These are phyloP conservation scores for Phrynosoma blainvillii DNA, from an alignment of 2,113 vertebrate species.

Conservation along the genomic window DNA sequence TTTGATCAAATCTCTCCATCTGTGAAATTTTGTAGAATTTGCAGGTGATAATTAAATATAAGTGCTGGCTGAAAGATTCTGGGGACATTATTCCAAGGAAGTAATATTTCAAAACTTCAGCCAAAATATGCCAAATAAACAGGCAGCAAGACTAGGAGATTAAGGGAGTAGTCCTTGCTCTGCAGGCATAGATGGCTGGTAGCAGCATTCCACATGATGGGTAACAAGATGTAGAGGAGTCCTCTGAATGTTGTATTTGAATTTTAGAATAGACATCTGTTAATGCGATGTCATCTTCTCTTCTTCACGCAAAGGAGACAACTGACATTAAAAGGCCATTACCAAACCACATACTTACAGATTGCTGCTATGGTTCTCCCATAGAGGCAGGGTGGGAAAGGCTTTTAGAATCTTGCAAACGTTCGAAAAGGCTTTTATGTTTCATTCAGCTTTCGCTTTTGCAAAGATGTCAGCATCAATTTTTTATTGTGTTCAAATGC, in stretches of 20 bases:
- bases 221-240: not conserved
- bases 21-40: too few relatives aligned
- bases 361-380: not conserved
- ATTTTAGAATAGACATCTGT: not conserved
- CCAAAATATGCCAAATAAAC: too few relatives aligned
- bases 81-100: too few relatives aligned
- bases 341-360: not conserved
- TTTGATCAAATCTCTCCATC: too few relatives aligned
- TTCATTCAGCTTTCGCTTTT: slow-evolving; percentile 7
- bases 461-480: slow-evolving; percentile 7
- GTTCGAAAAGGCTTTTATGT: slow-evolving; percentile 6
- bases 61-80: too few relatives aligned
- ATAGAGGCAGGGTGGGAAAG: not conserved
- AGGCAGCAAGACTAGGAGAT: not conserved
- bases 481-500: slow-evolving; percentile 26
- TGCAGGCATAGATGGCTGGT: not conserved
- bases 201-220: not conserved
- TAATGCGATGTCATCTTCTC: not conserved
- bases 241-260: not conserved
- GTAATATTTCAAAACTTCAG: too few relatives aligned
- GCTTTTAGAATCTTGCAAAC: slow-evolving; percentile 6
- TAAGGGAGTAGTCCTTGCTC: not conserved
- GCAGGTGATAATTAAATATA: too few relatives aligned
- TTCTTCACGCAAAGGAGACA: not conserved
- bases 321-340: not conserved